These are phyloP conservation scores for Embidobia sp. DNA, from an alignment of 2,888 invertebrate genomes.

Conservation along the genomic window DNA sequence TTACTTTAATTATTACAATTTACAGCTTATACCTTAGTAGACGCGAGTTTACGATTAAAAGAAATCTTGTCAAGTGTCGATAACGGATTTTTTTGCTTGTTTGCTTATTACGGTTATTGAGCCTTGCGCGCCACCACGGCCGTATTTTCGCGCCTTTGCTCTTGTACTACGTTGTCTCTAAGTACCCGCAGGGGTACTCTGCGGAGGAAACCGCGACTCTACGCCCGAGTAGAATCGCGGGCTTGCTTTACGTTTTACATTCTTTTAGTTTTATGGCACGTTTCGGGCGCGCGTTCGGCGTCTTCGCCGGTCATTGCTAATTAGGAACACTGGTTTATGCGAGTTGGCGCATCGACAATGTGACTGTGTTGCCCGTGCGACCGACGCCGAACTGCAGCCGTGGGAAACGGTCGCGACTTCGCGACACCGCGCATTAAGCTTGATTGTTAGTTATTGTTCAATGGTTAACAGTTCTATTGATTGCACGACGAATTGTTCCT, in stretches of 20 bases:
- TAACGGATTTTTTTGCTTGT: conserved; percentile 31
- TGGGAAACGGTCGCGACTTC: conserved; percentile 29
- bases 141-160: conserved; percentile 67
- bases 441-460: conserved; percentile 57
- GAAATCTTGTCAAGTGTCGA: conserved; percentile 73
- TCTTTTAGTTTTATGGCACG: conserved; percentile 76
- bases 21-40: conserved; percentile 71
- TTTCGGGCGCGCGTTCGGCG: conserved; percentile 70
- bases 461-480: conserved; percentile 37
- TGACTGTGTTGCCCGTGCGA: conserved; percentile 30
- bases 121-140: conserved; percentile 69
- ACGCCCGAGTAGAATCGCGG: conserved; percentile 56
- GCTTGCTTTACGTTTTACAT: conserved; percentile 14
- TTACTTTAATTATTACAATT: conserved; percentile 63
- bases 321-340: conserved; percentile 61
- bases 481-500: conserved; percentile 16
- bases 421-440: conserved; percentile 44
- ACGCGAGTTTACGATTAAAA: conserved; percentile 73
- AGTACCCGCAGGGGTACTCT: conserved; percentile 72
- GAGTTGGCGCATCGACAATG: conserved; percentile 35
- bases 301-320: conserved; percentile 35
- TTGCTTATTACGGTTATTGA: conserved; percentile 70
- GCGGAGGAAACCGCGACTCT: conserved; percentile 50
- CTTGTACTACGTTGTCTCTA: conserved; percentile 72
- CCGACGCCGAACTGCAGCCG: conserved; percentile 47